Base-by-base conservation (phyloP, 2,113 vertebrate species). In the Cricetomys ansorgei region DNA sequence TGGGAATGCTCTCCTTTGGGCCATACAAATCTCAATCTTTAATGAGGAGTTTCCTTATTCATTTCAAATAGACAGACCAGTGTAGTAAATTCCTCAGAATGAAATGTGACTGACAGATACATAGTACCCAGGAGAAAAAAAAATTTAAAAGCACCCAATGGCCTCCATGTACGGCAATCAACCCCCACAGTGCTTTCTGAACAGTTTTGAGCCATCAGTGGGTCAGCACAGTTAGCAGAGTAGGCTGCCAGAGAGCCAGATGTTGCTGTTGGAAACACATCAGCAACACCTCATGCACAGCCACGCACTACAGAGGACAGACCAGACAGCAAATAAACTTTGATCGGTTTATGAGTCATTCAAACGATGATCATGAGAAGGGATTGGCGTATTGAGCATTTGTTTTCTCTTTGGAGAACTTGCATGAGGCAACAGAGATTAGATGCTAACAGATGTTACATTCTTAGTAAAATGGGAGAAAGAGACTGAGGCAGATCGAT, bases 71-170 rank as follows among this genome's bases (percentile, higher is more conserved):
- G 96, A 96, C 70, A 93, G 83, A 87, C 81, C 57, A 92, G 53
- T 86, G 72, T 1, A 73, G 80, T 93, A 96, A 98, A 98, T 95
- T 97, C 75, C 91, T 96, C 85, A 95, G 43, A 98, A 94, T 94
- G 84, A 96, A 96, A 97, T 81, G 84, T 89, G 90, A 96, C 80
- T 97, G 95, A 95, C 96, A 97, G 94, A 94, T 97, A 97, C 98
- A 97, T 62, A 92, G 96, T 37, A 83, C 94, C 64, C 89, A 81
- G 65, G 95, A 96, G 96, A 25, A 96, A 81, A 81, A 93, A 93
- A 75, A 70, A 79, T 45, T 87, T 34, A 96, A 88, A 88, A 75
- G 69, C 25, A n/a, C 25, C 70, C 75, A 50, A 73, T 89, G 91
- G 94, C 55, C 80, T 91, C 10, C 37, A 91, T 40, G 16, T 83